Conservation (phyloP, 2,113 vertebrate species). For the Microtus oregoni region DNA sequence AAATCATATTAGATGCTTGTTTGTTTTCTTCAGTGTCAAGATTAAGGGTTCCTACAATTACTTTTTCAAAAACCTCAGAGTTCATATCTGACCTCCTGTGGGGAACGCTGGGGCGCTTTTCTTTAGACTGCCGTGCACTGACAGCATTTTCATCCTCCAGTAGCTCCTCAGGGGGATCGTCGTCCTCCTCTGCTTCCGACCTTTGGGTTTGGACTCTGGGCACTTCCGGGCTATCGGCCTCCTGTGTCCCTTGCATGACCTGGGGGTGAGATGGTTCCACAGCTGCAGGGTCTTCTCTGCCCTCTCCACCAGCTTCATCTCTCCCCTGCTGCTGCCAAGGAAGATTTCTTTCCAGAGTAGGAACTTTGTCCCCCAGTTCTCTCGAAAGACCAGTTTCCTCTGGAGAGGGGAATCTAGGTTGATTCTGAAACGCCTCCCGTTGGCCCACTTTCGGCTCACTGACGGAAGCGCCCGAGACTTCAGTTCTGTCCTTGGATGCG, state of each 20-base stretch:
- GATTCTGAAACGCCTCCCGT: constrained; percentile 30
- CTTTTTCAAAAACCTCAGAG: constrained; percentile 9
- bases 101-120: not conserved
- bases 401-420: constrained; percentile 5
- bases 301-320: not conserved
- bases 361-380: constrained; percentile 13
- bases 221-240: not conserved
- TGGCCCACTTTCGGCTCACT: not conserved
- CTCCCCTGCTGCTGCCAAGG: not conserved
- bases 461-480: not conserved
- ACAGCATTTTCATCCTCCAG: constrained; percentile 96
- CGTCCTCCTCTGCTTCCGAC: constrained; percentile 51
- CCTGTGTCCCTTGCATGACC: not conserved
- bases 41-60: constrained; percentile 1
- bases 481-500: not conserved
- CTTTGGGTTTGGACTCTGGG: constrained; percentile 14
- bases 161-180: constrained; percentile 83
- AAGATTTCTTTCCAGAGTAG: constrained; percentile 22
- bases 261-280: constrained; percentile 44
- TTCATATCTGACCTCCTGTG: not conserved
- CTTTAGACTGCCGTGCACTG: constrained; percentile 81
- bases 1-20: constrained; percentile 42
- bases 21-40: not conserved
- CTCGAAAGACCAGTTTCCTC: constrained; percentile 54
- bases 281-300: constrained; percentile 8